Base-by-base conservation (phyloP, 2,113 vertebrate genomes). In the Chelonoidis abingdonii region DNA sequence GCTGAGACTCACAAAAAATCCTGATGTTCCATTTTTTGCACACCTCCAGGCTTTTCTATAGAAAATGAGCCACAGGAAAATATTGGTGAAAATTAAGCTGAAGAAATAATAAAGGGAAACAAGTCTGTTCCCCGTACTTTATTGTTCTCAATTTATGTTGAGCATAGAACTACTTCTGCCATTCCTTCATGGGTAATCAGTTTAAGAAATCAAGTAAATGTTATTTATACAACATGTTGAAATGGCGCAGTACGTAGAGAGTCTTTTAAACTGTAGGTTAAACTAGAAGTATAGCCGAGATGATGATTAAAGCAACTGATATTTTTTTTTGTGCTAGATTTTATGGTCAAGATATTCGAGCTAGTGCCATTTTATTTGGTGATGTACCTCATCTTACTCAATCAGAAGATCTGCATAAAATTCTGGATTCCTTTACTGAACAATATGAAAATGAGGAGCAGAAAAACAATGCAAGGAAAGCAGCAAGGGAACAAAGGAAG, bases 281-380 rank as follows among this genome's bases (percentile, higher is more conserved):
- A 72, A 10, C 56, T 86, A 54, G 44, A 57, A 10, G 2, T 47
- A 89, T 27, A 87, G 88, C 92, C 86, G 29, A 65, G 76, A 65
- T 53, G 17, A 5, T 89, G 47, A 89, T 91, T 44, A 93, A 92
- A 44, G 81, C 75, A 92, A 5, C 35, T 75, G 10, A 1, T 10
- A 52, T 86, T 4, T 87, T 94, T 86, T 13, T 92, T 87, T 75
- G 13, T 80, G 31, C 80, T 95, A 99, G 99, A 92, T 99, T 99
- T 98, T 99, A 99, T 89, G 98, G 98, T 29, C 98, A 97, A 57
- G 99, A 99, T 10, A 98, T 99, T 91, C 98, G 99, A 3, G 99
- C 99, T 2, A 99, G 98, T 35, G 98, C 98, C 84, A 99, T 99
- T 94, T 97, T 99, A 84, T 99, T 99, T 88, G 99, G 99, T 27